These are phyloP conservation scores for Temnothorax rugatulus DNA, from an alignment of 2,888 invertebrate genomes.

Conservation along the genomic window DNA sequence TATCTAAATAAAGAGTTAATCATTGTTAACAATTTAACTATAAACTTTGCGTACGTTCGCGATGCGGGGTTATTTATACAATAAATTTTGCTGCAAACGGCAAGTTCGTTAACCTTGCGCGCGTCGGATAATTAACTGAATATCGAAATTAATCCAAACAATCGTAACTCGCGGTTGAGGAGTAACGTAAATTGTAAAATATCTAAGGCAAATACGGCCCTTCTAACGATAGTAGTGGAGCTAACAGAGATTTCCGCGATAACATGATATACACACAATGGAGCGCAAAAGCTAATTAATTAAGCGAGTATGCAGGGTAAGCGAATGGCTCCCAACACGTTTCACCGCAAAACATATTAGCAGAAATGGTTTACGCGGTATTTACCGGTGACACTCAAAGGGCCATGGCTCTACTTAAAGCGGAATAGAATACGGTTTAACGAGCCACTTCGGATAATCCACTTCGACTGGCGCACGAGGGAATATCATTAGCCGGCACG, in stretches of 20 bases:
- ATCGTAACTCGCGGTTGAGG: neutral
- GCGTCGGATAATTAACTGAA: slow-evolving; percentile 9
- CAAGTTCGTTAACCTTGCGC: neutral
- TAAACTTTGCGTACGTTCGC: neutral
- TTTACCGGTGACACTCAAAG: slow-evolving; percentile 58
- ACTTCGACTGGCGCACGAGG: slow-evolving; percentile 50
- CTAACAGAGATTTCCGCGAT: slow-evolving; percentile 23
- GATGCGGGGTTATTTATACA: neutral
- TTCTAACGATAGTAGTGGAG: neutral
- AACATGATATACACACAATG: slow-evolving; percentile 38
- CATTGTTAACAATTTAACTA: slow-evolving; percentile 8
- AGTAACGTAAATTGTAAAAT: slow-evolving; percentile 11
- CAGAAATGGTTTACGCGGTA: slow-evolving; percentile 52
- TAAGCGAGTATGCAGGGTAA: slow-evolving; percentile 18
- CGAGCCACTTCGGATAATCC: slow-evolving; percentile 62
- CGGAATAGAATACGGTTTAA: slow-evolving; percentile 59
- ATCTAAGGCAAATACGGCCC: neutral
- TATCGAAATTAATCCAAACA: slow-evolving; percentile 25
- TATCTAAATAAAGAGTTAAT: slow-evolving; percentile 45
- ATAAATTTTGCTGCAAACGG: neutral
- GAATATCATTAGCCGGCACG: slow-evolving; percentile 55
- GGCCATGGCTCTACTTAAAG: slow-evolving; percentile 46
- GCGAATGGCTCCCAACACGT: slow-evolving; percentile 41
- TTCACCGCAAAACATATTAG: slow-evolving; percentile 37
- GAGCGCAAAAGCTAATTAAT: slow-evolving; percentile 49